Conservation (phyloP, 2,113 vertebrate species). For the Dromiciops gliroides region DNA sequence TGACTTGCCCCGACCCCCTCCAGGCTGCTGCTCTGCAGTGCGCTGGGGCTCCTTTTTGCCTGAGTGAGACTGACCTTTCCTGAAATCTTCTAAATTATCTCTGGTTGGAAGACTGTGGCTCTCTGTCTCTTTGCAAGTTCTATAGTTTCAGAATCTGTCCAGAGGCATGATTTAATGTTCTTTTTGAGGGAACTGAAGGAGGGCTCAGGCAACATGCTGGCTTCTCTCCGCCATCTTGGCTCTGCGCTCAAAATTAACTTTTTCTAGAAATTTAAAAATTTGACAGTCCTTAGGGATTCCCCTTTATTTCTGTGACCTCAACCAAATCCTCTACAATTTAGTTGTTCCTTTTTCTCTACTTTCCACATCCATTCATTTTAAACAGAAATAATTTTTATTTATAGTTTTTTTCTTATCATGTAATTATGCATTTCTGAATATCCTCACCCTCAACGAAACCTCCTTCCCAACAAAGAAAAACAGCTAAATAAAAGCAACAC, state of each 20-base stretch:
- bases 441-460: background rate
- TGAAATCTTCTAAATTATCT: too few species aligned
- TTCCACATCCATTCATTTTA: background rate
- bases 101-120: too few species aligned
- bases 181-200: too few species aligned
- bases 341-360: background rate
- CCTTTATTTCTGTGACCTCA: background rate
- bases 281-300: background rate
- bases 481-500: background rate
- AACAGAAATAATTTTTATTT: background rate
- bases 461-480: background rate
- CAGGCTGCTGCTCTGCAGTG: too few species aligned
- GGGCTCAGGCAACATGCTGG: too few species aligned
- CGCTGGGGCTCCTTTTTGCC: too few species aligned
- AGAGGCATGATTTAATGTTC: too few species aligned
- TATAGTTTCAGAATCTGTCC: too few species aligned
- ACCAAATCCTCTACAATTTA: slow-evolving; percentile 26
- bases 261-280: slow-evolving; percentile 8
- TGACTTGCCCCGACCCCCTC: too few species aligned
- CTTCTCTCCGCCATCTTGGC: too few species aligned
- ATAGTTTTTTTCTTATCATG: background rate
- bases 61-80: too few species aligned
- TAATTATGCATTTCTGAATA: background rate
- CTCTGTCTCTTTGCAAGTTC: too few species aligned
- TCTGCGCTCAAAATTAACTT: slow-evolving; percentile 1